Base-by-base conservation (phyloP, 2,113 vertebrate species). In the Tachysurus vachellii region DNA sequence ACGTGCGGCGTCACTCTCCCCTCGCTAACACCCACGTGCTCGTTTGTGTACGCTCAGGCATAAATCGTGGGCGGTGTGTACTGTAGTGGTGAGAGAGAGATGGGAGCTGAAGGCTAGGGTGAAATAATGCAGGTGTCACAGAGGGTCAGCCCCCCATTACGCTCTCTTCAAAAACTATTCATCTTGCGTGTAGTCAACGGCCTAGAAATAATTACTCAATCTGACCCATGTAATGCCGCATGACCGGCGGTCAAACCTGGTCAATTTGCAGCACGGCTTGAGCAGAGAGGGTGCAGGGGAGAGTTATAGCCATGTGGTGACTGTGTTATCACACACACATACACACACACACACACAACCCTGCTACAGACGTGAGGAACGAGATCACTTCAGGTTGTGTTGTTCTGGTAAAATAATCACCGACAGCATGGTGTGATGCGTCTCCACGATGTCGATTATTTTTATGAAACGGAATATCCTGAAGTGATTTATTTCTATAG, bases 141-240 rank as follows among this genome's bases (percentile, higher is more conserved):
- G 93, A 94, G 91, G 96, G 96, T 96, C 96, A 96, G 96, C 90
- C 94, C 95, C 97, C 96, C 96, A 98, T 98, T 97, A 98, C 86
- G 95, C 94, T 93, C 94, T 93, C 95, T 97, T 96, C 95, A 95
- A 96, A 97, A 97, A 96, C 96, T 95, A 97, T 98, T 98, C 96
- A 97, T 99, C 96, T 97, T 93, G 85, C 93, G 94, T 96, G 95
- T 95, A 96, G 96, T 96, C 96, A 96, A 94, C 91, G 94, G 90
- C 92, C 94, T 95, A 96, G 95, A 97, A 96, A 97, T 95, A 97
- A 97, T 97, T 95, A 96, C 96, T 96, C 93, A 93, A 95, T 94
- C 95, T 96, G 96, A 96, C 94, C 94, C 94, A 92, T 94, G 93
- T 92, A 95, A 95, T 93, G 96, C 94, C 96, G 93, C 93, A 94